A percentile compares a stretch with the other conserved stretches of the same genome.
phyloP scores from a whole-genome alignment of 2,797 vertebrate genomes.

The Phyllotis vaccarum region DNA sequence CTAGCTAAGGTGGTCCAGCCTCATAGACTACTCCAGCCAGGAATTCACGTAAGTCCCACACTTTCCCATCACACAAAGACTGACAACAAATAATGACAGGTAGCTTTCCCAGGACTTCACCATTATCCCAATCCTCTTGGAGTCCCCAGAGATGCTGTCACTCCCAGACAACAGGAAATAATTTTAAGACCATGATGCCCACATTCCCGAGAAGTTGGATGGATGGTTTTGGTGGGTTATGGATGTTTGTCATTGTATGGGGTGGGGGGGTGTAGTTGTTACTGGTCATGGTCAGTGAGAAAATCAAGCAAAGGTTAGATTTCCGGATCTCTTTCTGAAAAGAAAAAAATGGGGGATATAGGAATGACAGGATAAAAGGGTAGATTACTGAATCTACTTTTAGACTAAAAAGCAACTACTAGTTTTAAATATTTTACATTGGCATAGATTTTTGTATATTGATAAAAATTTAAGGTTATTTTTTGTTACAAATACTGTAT shows the following conservation, averaged over 20 bases:
- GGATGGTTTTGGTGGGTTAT: neutral
- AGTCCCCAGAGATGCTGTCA: neutral
- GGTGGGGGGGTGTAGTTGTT: neutral
- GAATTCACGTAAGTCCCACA: neutral
- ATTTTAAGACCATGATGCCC: neutral
- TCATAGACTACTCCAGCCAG: neutral
- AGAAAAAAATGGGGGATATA: neutral
- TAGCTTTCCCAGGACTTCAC: neutral
- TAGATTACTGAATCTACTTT: neutral
- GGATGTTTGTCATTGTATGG: neutral
- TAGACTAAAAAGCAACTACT: neutral
- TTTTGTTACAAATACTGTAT: neutral
- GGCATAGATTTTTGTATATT: neutral
- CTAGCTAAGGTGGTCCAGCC: neutral
- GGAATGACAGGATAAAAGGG: neutral
- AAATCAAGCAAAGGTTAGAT: neutral
- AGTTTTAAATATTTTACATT: neutral
- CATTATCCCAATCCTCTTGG: neutral
- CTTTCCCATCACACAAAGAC: neutral
- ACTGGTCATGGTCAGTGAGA: neutral
- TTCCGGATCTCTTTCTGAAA: neutral
- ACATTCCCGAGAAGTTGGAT: neutral
- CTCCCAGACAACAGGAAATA: neutral
- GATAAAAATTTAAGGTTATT: neutral
- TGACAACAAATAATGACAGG: neutral